These are phyloP conservation scores for Machimus rusticus DNA, from an alignment of 2,888 invertebrate species.

Conservation along the genomic window DNA sequence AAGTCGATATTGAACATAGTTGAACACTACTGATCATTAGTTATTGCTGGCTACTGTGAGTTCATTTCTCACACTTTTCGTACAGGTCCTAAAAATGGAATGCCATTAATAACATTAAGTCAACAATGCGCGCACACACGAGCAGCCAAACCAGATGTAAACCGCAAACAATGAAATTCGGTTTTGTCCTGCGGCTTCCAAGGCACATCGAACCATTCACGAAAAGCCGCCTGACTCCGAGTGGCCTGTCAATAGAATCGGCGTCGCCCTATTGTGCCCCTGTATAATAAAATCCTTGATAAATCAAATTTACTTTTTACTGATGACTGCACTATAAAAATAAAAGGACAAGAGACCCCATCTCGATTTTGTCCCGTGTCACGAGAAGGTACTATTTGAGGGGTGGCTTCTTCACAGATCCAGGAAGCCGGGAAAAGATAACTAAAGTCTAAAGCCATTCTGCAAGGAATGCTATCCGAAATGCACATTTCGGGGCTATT, in stretches of 20 bases:
- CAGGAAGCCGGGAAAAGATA: background rate
- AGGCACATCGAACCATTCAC: background rate
- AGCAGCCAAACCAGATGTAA: conserved; percentile 15
- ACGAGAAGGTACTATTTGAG: background rate
- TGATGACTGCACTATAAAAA: conserved; percentile 38
- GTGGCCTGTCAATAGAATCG: conserved; percentile 39
- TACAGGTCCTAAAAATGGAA: background rate
- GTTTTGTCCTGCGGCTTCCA: background rate
- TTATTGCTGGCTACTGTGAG: background rate
- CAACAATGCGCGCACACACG: background rate
- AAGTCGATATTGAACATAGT: background rate
- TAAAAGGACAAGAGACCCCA: conserved; percentile 13
- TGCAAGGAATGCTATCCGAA: background rate
- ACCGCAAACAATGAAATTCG: conserved; percentile 18
- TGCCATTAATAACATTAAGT: conserved; percentile 25
- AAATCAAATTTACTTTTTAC: conserved; percentile 44
- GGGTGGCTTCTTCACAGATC: background rate
- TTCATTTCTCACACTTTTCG: background rate
- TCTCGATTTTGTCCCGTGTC: conserved; percentile 28
- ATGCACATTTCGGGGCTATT: background rate
- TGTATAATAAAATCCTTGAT: conserved; percentile 38
- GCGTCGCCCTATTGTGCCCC: conserved; percentile 28
- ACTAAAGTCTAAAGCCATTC: background rate
- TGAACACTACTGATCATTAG: background rate
- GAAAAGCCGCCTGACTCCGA: background rate